phyloP scores from a whole-genome alignment of 2,797 vertebrate species.

The Luscinia megarhynchos region DNA sequence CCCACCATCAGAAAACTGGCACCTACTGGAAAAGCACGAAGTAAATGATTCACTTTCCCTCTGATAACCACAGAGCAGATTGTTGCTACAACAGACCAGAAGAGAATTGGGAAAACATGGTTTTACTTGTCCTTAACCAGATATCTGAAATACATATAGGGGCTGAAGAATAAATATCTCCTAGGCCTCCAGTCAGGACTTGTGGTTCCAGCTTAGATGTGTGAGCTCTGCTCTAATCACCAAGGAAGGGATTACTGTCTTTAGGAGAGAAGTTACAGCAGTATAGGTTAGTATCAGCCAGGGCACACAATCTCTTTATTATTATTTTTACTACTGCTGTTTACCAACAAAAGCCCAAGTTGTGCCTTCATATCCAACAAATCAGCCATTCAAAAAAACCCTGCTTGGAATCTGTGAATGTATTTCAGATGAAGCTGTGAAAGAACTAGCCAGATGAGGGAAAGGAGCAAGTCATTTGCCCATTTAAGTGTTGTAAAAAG shows the following conservation, averaged over 20 bases:
- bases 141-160: background rate
- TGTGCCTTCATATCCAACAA: background rate
- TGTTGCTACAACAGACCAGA: background rate
- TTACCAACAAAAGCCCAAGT: background rate
- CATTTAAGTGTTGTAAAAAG: background rate
- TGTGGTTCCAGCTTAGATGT: rapidly evolving
- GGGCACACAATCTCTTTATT: background rate
- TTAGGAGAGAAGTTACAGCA: background rate
- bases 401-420: background rate
- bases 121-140: background rate
- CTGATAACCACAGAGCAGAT: background rate
- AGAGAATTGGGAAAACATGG: background rate
- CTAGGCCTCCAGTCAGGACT: background rate
- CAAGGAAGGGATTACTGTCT: background rate
- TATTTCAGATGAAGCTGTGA: background rate
- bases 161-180: background rate
- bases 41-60: background rate
- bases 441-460: background rate
- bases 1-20: background rate
- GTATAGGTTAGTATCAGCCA: background rate
- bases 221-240: background rate
- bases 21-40: background rate
- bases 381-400: background rate
- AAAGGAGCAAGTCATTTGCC: background rate
- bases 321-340: background rate